These are phyloP conservation scores for Drosophila aff. DNA, from an alignment of 1,140 invertebrate species.

Conservation along the genomic window DNA sequence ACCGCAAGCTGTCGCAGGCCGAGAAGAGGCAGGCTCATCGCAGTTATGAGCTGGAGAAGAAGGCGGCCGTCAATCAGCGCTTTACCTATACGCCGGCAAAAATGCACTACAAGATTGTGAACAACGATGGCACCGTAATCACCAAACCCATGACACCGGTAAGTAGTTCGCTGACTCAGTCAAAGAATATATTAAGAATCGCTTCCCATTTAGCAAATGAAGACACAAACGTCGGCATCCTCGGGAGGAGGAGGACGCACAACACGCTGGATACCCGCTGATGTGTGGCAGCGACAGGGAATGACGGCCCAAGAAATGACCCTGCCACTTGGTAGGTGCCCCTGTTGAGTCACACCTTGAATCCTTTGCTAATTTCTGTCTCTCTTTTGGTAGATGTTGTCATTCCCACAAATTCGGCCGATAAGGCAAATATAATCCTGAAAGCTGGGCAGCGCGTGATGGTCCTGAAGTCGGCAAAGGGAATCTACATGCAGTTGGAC, in stretches of 20 bases:
- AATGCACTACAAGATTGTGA: slow-evolving; percentile 86
- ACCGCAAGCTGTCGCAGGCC: slow-evolving; percentile 96
- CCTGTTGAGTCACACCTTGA: slow-evolving; percentile 1
- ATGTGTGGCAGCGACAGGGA: slow-evolving; percentile 95
- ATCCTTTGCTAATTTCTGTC: not conserved
- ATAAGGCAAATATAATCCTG: slow-evolving; percentile 93
- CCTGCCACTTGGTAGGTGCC: slow-evolving; percentile 90
- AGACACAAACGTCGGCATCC: slow-evolving; percentile 85
- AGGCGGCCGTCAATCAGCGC: slow-evolving; percentile 89
- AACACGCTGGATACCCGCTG: slow-evolving; percentile 93
- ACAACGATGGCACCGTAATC: slow-evolving; percentile 87
- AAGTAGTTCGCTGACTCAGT: slow-evolving; percentile 41
- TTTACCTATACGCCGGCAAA: slow-evolving; percentile 64
- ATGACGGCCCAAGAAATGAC: slow-evolving; percentile 98
- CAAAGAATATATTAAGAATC: not conserved
- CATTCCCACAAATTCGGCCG: slow-evolving; percentile 95
- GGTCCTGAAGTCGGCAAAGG: slow-evolving; percentile 97
- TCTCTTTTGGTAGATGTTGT: slow-evolving; percentile 90
- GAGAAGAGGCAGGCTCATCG: slow-evolving; percentile 97
- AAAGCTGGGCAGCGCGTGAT: slow-evolving; percentile 97
- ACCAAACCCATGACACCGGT: slow-evolving; percentile 87
- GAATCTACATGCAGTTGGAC: slow-evolving; percentile 97
- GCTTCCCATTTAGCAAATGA: slow-evolving; percentile 66
- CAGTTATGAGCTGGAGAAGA: slow-evolving; percentile 97
- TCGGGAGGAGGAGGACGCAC: slow-evolving; percentile 83